Base-by-base conservation (phyloP, 2,797 vertebrate species). In the Scomberomorus guttatus region DNA sequence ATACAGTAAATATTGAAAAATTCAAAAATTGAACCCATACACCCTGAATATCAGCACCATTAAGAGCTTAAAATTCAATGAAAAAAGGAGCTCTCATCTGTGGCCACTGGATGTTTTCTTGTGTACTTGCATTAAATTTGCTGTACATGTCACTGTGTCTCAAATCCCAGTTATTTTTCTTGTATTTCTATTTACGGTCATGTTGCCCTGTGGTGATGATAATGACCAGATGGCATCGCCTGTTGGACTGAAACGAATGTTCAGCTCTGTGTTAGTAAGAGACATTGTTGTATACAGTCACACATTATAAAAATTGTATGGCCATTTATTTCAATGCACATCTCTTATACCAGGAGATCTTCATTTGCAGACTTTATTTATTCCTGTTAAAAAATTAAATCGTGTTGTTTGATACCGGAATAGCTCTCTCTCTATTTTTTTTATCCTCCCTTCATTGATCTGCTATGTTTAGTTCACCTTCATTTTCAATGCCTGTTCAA, bases 201-300 rank as follows among this genome's bases (percentile, higher is more conserved):
- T 3, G 17, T 55, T 72, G 65, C 75, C 82, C 62, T 29, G 62
- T 58, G 69, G 74, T 73, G 52, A 73, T 51, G 68, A 73, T 76
- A n/a, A 76, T 51, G 55, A 57, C 68, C 86, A 90, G 87, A 90
- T 89, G 83, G 80, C 44, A n/a, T 70, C 57, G 62, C 63, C 59
- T 71, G 52, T 59, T 42, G 20, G 34, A 79, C 22, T 66, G 59
- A 84, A 22, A 79, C 14, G 1, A 80, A 71, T 22, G 60, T 75
- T 80, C 22, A 70, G 42, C 48, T 65, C 55, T 66, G 57, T 63
- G 52, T 56, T 44, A 42, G 22, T 5, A 71, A 50, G 8, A 55
- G 70, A 52, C 5, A n/a, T n/a, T 51, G 25, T 39, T 42, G 39
- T 46, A 25, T 18, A 13, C 5, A 17, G 15, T 18, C 2, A 2